Evolutionary conservation across 30 jellyfish, hydroid and myxozoan species (phyloP).

Genomic region (Clytia hemisphaerica): DNA sequence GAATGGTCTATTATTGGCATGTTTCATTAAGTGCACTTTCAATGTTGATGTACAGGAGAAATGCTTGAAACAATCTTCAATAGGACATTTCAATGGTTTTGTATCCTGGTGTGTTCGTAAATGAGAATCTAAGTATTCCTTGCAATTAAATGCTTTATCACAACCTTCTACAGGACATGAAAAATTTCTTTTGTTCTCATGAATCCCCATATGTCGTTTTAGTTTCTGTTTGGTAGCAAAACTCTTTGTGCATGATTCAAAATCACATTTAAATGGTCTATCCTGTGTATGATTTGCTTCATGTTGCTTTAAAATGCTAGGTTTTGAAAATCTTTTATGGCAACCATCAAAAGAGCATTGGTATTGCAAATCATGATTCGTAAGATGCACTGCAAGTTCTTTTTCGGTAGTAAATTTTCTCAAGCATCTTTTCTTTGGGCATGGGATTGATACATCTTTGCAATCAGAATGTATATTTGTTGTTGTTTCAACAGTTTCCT

Average conservation of each 20-base stretch:
- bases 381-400: constrained; percentile 5
- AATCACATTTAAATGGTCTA: constrained; percentile 15
- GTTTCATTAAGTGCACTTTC: constrained; percentile 17
- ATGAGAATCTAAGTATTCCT: constrained; percentile 13
- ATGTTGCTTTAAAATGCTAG: constrained; percentile 17
- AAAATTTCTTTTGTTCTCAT: constrained; percentile 13
- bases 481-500: neutral
- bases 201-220: constrained; percentile 19
- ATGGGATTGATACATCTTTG: neutral
- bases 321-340: constrained; percentile 10
- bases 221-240: constrained; percentile 3
- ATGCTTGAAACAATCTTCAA: neutral
- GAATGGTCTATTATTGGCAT: constrained; percentile 15
- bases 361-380: constrained; percentile 9
- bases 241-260: constrained; percentile 3
- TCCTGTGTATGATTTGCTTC: constrained; percentile 1
- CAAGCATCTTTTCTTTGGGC: constrained; percentile 12
- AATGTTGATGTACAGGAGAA: constrained; percentile 20
- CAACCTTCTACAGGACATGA: constrained; percentile 18
- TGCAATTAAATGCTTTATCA: constrained; percentile 15
- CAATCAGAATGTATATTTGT: neutral
- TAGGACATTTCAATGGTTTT: constrained; percentile 10
- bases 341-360: constrained; percentile 12
- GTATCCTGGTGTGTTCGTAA: constrained; percentile 8
- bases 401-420: neutral